These are phyloP conservation scores for Pogona vitticeps DNA, from an alignment of 2,113 vertebrate species.

Conservation along the genomic window DNA sequence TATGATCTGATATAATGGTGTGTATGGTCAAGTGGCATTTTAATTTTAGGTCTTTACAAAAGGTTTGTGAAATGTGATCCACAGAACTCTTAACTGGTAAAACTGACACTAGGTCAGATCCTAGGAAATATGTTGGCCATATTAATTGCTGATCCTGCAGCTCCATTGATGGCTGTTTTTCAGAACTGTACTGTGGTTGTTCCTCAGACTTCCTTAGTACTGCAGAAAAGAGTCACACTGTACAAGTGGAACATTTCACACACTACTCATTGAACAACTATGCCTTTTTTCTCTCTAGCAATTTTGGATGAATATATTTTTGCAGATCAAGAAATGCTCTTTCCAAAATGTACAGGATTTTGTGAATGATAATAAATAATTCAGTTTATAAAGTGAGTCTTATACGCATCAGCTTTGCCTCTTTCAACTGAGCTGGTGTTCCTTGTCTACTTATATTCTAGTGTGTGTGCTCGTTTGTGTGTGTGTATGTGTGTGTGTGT, in stretches of 20 bases:
- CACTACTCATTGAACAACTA: constrained; percentile 35
- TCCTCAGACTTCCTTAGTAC: constrained; percentile 27
- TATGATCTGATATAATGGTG: not conserved
- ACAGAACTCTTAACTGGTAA: not conserved
- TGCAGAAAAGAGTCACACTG: constrained; percentile 7
- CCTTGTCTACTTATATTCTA: constrained; percentile 33
- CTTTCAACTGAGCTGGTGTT: constrained; percentile 50
- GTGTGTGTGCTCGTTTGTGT: constrained; percentile 46
- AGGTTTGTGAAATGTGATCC: not conserved
- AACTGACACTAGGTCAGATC: not conserved
- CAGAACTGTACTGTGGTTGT: constrained; percentile 6
- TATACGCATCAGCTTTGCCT: constrained; percentile 24
- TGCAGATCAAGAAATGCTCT: constrained; percentile 35
- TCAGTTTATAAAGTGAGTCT: constrained; percentile 4
- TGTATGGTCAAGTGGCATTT: no score
- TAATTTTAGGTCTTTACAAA: not conserved
- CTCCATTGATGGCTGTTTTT: not conserved
- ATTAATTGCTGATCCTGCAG: not conserved
- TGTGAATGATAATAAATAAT: constrained; percentile 26
- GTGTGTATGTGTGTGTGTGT: constrained; percentile 47
- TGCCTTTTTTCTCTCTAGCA: constrained; percentile 17
- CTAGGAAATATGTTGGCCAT: not conserved
- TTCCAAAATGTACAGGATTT: constrained; percentile 38
- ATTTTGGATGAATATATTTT: constrained; percentile 12
- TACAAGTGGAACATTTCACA: constrained; percentile 23